Conservation (phyloP, 2,797 vertebrate species). For the Catharus ustulatus region DNA sequence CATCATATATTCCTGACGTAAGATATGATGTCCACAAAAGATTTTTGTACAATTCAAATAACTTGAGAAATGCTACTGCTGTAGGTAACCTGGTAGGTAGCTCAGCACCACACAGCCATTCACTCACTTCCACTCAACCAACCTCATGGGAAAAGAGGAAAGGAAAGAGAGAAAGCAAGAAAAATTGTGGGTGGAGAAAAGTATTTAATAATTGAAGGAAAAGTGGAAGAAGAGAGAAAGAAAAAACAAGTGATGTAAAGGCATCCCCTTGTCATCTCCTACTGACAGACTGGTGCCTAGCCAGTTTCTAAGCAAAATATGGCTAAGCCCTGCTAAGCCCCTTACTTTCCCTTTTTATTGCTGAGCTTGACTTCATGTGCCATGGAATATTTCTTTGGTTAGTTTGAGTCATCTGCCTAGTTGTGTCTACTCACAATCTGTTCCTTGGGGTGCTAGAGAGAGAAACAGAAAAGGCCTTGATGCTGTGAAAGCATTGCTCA, state of each 20-base stretch:
- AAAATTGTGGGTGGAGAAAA: not conserved
- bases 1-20: not conserved
- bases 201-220: not conserved
- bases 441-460: not conserved
- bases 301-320: not conserved
- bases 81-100: not conserved
- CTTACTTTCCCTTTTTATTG: not conserved
- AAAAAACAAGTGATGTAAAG: not conserved
- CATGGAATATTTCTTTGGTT: not conserved
- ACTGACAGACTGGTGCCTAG: not conserved
- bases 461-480: not conserved
- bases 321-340: not conserved
- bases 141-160: not conserved
- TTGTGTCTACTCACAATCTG: not conserved
- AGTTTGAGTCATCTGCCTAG: not conserved
- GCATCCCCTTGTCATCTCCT: not conserved
- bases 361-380: not conserved
- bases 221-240: not conserved
- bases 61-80: not conserved
- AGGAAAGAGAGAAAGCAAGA: not conserved
- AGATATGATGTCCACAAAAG: not conserved
- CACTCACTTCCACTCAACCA: not conserved
- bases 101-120: not conserved
- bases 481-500: not conserved
- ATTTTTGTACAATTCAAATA: not conserved